These are phyloP conservation scores for Myioborus melanocephalus DNA, from an alignment of 2,797 vertebrate genomes.

Conservation along the genomic window DNA sequence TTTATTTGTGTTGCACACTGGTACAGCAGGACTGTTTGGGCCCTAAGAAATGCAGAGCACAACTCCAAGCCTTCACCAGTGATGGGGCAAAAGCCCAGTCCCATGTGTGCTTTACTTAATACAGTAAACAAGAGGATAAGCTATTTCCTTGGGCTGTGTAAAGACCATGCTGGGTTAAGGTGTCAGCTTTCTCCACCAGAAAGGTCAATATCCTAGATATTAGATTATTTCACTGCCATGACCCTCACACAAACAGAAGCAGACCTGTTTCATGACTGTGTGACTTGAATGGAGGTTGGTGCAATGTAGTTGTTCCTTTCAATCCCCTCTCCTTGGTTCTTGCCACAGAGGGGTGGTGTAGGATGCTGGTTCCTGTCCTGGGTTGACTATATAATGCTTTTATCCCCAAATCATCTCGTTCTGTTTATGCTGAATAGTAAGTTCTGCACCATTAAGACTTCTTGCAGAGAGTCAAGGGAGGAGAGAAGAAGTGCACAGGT, in stretches of 20 bases:
- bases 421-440: too few species aligned
- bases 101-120: neutral
- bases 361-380: neutral
- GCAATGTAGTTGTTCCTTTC: fast-evolving
- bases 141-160: neutral
- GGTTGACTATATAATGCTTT: too few species aligned
- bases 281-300: neutral
- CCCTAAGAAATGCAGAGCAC: neutral
- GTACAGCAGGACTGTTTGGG: neutral
- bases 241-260: neutral
- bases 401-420: too few species aligned
- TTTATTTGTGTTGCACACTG: neutral
- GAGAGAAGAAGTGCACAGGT: too few species aligned
- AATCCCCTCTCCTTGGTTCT: neutral
- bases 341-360: neutral
- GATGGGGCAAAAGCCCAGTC: neutral
- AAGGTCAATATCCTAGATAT: neutral
- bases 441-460: too few species aligned
- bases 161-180: neutral
- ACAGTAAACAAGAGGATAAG: neutral
- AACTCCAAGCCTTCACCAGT: neutral
- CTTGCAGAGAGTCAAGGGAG: too few species aligned
- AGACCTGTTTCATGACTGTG: neutral
- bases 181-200: neutral
- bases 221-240: fast-evolving